Evolutionary conservation across 1,140 invertebrate genomes (phyloP).

Genomic region (Galleria mellonella): DNA sequence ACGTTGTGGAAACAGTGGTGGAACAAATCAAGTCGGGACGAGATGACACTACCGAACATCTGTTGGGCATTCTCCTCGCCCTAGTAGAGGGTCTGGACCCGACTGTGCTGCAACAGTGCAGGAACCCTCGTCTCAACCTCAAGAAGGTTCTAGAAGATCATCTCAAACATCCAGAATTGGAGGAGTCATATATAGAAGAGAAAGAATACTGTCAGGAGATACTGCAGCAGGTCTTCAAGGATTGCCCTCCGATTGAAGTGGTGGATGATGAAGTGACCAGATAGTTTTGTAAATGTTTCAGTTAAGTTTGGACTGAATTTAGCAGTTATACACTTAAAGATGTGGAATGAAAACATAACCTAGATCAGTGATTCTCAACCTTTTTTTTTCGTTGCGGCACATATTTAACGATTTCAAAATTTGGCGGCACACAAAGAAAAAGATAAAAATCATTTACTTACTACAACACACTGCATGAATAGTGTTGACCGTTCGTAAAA

Average conservation of each 20-base stretch:
- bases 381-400: no score
- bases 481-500: no score
- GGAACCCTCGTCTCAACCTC: conserved; percentile 27
- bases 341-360: no score
- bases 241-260: conserved; percentile 10
- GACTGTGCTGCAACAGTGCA: conserved; percentile 23
- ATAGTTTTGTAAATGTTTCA: conserved; percentile 16
- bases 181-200: conserved; percentile 34
- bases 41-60: conserved; percentile 32
- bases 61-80: conserved; percentile 26
- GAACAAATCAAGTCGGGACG: conserved; percentile 23
- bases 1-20: conserved; percentile 28
- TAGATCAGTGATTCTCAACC: no score
- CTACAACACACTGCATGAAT: no score
- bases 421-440: no score
- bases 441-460: no score
- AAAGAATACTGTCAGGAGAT: conserved; percentile 37
- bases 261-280: conserved; percentile 24
- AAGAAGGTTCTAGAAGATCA: conserved; percentile 31
- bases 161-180: conserved; percentile 25
- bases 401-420: no score
- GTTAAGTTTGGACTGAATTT: no score
- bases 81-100: conserved; percentile 24
- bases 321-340: no score
- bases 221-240: conserved; percentile 21